Base-by-base conservation (phyloP, 2,113 vertebrate species). In the Argyrosomus japonicus region DNA sequence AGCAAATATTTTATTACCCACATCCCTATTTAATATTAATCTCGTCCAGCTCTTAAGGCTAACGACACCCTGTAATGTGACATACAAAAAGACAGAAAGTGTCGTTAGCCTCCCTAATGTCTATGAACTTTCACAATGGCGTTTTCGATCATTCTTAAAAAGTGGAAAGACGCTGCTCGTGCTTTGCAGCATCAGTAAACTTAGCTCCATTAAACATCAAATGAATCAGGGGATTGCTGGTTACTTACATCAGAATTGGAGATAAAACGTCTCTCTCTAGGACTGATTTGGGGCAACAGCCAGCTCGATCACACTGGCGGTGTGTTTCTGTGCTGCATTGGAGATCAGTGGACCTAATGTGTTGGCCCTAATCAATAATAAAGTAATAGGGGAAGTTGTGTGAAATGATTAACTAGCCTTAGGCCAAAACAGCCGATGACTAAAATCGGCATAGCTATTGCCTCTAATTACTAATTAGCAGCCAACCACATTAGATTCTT, bases 391-490 rank as follows among this genome's bases (percentile, higher is more conserved):
- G 70, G 79, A 85, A 79, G 84, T 73, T 81, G 83, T 71, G 75
- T 62, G 77, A 85, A 90, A 85, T 73, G 82, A 83, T 81, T 78
- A 87, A 82, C 50, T 64, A 65, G 87, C 89, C 79, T 1, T 0
- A 77, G 86, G 91, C 88, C 63, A 82, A 81, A 91, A 87, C 83
- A 73, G 70, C 74, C 48, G 47, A 72, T 77, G 79, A 92, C 78
- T 84, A 84, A 90, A 91, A 92, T 75, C 58, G 10, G 71, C 77
- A 64, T 67, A 57, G 71, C 79, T 90, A 90, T 87, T 83, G 87
- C 69, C 70, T 80, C 80, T 89, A 90, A 94, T 94, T 87, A 91
- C 85, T 89, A 91, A 91, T 90, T 90, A 91, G 80, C 74, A 75
- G 60, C 51, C 54, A 67, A 79, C 45, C 62, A 67, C 75, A 86